Base-by-base conservation (phyloP, 2,113 vertebrate genomes). In the Mesembrinibis cayennensis region DNA sequence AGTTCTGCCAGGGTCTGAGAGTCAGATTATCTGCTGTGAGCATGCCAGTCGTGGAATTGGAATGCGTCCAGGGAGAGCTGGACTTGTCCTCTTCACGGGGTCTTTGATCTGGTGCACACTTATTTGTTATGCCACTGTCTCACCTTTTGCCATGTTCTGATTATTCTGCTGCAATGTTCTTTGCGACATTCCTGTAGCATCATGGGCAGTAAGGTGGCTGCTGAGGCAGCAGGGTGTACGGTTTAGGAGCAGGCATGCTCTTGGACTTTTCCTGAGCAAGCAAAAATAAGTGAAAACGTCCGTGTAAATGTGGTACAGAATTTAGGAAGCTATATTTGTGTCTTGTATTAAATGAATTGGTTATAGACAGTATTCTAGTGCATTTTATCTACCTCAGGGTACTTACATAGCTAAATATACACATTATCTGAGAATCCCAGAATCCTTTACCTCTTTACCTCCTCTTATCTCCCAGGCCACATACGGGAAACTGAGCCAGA, bases 21-120 rank as follows among this genome's bases (percentile, higher is more conserved):
- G 44, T 20, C 76, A 36, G 84, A 36, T 95, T 93, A 95, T 96
- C 91, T 89, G 87, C 88, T 69, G 55, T 25, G 45, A 86, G 59
- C 36, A 2, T 44, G 73, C 94, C 73, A 45, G 63, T n/a, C 3
- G 0, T 65, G 47, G 42, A 80, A 56, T 9, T 83, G 74, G 79
- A 70, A 56, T 76, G 63, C 56, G 82, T 65, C 67, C 81, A 76
- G 53, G 80, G 26, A 38, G 50, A 53, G 40, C 49, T 76, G 65
- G 32, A 26, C 77, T 66, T 50, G 40, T 50, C 65, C 86, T 26
- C 66, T 93, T 78, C n/a, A 3, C 15, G 3, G 32, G 15, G 9
- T 6, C 94, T 92, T 95, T 95, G 83, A 93, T 91, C 21, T 55
- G 66, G 34, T 56, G 23, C n/a, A 4, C 38, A 0, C 8, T 86